Percentiles rank a stretch among this genome's conserved stretches.
phyloP scores from a whole-genome alignment of 2,888 invertebrate genomes.

The Thysanoteuthis rhombus region DNA sequence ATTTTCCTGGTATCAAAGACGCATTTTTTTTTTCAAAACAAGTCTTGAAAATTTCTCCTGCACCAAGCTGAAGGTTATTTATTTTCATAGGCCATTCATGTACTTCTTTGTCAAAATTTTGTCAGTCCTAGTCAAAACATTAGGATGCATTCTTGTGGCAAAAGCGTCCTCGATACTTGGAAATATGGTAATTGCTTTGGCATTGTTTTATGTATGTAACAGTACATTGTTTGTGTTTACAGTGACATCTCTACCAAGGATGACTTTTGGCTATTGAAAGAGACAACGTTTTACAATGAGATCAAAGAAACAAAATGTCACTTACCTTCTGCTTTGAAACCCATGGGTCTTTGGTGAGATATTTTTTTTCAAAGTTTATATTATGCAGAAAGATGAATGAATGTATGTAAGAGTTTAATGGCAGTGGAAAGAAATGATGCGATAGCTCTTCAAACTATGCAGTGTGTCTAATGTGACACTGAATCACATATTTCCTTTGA shows the following conservation, averaged over 20 bases:
- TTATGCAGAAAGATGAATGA: neutral
- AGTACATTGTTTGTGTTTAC: neutral
- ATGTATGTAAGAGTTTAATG: neutral
- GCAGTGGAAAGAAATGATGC: neutral
- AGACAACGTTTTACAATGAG: neutral
- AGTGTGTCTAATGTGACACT: neutral
- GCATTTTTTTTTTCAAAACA: no score
- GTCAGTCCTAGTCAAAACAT: no score
- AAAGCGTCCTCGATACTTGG: no score
- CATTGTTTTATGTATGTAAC: no score
- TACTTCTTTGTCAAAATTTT: no score
- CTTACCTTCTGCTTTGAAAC: neutral
- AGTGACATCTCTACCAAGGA: neutral
- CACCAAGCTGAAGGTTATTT: no score
- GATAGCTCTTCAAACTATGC: neutral
- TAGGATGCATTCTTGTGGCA: no score
- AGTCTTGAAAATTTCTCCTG: no score
- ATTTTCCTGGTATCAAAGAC: no score
- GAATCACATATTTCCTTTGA: neutral
- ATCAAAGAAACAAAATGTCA: neutral
- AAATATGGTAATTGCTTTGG: no score
- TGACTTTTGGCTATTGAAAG: neutral
- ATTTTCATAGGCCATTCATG: no score
- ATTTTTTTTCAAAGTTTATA: neutral
- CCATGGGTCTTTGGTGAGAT: neutral